Evolutionary conservation across 2,113 vertebrate species (phyloP), one percentile per base, ranked within the genome.

Genomic region (Microtus richardsoni): DNA sequence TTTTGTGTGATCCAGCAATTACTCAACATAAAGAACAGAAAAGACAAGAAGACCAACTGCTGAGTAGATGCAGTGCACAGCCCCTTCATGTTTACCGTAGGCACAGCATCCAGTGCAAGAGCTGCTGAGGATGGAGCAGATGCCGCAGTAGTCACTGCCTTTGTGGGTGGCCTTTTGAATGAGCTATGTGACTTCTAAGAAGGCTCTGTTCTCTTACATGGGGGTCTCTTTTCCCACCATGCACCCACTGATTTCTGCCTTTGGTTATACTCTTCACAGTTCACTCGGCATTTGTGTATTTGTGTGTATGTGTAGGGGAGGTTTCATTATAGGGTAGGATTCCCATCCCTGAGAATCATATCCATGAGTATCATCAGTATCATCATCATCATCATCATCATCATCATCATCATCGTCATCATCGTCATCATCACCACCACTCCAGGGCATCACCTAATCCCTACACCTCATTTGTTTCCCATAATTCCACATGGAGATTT

Each of bases 1-100:
- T 58, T 88, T 89, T n/a, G 2, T 28, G 5, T 78, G 12, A 36
- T 82, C n/a, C 14, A 71, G 5, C 7, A 66, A 83, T 73, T 88
- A 84, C 7, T 54, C 33, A 66, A n/a, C 28, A 91, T 70, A 91
- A 68, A 75, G 30, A 91, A 87, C 0, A 94, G 71, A 62, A 85
- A 16, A n/a, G 19, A 60, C 71, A 93, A 78, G 83, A 87, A 84
- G 36, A 2, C 52, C 86, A 83, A 39, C 41, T 17, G 47, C 30
- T 66, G n/a, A 36, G 36, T 6, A 75, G 49, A 86, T 86, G 16
- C 33, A 77, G 22, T 73, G 54, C 28, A n/a, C 1, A 52, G 60
- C 64, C 26, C 17, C 79, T 68, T 86, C 0, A 39, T 28, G 44
- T 78, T 80, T 8, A 79, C 49, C 2, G 2, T 28, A 7, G 21